Percentiles rank a stretch among this genome's conserved stretches.
Conservation (phyloP, 2,888 invertebrate genomes). For the Tiphia femorata region DNA sequence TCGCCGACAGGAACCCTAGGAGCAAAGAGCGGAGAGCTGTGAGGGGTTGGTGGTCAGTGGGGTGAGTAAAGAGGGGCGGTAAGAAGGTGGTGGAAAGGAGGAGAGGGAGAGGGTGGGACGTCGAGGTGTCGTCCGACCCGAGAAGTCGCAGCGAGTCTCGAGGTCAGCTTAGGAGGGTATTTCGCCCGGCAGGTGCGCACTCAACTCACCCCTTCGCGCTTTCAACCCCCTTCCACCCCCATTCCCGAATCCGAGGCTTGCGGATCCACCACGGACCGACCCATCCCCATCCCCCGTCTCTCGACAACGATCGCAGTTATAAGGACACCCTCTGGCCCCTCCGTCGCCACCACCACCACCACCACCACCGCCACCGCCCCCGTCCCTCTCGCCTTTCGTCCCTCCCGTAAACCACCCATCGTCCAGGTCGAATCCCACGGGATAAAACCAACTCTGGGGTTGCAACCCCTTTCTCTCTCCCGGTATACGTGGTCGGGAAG, state of each 20-base stretch:
- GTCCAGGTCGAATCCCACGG: conserved; percentile 50
- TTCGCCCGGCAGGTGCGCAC: conserved; percentile 54
- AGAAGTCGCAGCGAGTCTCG: conserved; percentile 41
- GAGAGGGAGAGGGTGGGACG: conserved; percentile 38
- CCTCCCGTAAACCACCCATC: too few relatives aligned
- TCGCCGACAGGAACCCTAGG: neutral
- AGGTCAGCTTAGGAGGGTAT: conserved; percentile 53
- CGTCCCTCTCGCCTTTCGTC: neutral
- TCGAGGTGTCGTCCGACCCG: conserved; percentile 39
- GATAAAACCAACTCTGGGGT: conserved; percentile 56
- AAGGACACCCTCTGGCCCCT: neutral
- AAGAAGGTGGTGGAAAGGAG: conserved; percentile 37
- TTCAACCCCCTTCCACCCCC: neutral
- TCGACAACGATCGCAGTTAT: neutral
- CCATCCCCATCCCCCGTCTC: neutral
- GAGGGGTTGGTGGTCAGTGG: conserved; percentile 9
- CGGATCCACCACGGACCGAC: neutral
- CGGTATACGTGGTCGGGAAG: conserved; percentile 20
- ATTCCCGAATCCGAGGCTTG: conserved; percentile 4
- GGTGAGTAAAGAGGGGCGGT: neutral
- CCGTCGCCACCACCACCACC: conserved; percentile 13
- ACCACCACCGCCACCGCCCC: conserved; percentile 38
- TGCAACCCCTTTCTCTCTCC: conserved; percentile 13
- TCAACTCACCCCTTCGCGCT: neutral
- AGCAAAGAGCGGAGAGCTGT: conserved; percentile 24